Evolutionary conservation across 92 coral and sea anemone genomes (phyloP).

Genomic region (Palythoa grandis): DNA sequence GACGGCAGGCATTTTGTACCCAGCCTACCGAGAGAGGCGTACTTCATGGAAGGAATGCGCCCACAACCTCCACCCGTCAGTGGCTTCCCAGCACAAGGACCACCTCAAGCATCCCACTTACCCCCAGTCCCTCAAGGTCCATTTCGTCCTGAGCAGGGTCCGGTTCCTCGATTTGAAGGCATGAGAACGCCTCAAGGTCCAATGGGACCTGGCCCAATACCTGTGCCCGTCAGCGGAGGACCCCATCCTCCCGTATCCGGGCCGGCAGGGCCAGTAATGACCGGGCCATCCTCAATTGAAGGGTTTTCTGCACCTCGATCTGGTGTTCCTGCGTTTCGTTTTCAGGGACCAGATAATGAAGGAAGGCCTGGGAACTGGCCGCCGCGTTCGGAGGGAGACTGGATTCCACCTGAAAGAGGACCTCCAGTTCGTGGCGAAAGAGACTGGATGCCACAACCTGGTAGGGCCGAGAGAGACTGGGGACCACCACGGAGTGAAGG

Average conservation of each 20-base stretch:
- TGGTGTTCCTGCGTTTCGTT: conserved; percentile 83
- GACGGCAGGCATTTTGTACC: conserved; percentile 81
- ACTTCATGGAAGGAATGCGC: conserved; percentile 83
- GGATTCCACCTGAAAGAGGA: conserved; percentile 90
- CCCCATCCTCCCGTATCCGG: conserved; percentile 42
- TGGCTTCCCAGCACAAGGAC: conserved; percentile 81
- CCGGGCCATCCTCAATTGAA: conserved; percentile 74
- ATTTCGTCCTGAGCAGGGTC: conserved; percentile 86
- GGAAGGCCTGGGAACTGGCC: conserved; percentile 81
- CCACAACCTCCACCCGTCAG: conserved; percentile 88
- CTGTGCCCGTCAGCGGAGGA: conserved; percentile 46
- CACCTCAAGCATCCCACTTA: conserved; percentile 77
- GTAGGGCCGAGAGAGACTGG: conserved; percentile 92
- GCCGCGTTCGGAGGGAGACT: conserved; percentile 85
- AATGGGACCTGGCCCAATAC: conserved; percentile 64
- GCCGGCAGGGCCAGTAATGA: conserved; percentile 47
- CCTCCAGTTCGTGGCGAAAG: conserved; percentile 90
- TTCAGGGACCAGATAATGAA: conserved; percentile 79
- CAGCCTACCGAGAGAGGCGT: conserved; percentile 80
- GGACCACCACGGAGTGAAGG: conserved; percentile 83
- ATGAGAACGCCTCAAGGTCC: conserved; percentile 70
- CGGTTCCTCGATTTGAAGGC: conserved; percentile 87
- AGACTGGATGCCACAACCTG: conserved; percentile 96
- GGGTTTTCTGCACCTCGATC: conserved; percentile 81
- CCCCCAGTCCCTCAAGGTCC: conserved; percentile 79